Evolutionary conservation across 2,113 vertebrate species (phyloP).

Genomic region (Romanogobio albipinnatus): DNA sequence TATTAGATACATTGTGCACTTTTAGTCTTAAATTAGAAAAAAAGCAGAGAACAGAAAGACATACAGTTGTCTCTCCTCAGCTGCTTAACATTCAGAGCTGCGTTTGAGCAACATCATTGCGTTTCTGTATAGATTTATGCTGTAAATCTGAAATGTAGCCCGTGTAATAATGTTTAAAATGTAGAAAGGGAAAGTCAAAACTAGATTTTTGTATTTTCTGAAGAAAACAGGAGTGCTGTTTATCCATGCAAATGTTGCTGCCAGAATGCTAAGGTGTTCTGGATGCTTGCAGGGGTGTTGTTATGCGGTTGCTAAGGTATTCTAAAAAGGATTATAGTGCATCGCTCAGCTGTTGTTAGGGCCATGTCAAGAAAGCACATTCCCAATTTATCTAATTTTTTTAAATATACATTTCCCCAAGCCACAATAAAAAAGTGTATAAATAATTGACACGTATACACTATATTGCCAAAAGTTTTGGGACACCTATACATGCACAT

Average conservation of each 20-base stretch:
- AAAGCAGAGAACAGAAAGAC: too few relatives aligned
- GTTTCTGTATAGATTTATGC: not conserved
- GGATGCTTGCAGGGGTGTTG: not conserved
- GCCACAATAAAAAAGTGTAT: not conserved
- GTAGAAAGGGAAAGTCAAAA: not conserved
- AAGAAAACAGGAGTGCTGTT: not conserved
- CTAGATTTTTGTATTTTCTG: not conserved
- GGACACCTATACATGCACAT: too few relatives aligned
- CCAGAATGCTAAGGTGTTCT: too few relatives aligned
- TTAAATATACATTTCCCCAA: not conserved
- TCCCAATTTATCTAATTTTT: too few relatives aligned
- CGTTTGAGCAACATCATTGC: not conserved
- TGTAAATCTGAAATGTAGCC: not conserved
- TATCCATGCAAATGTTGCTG: not conserved
- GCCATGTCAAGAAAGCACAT: too few relatives aligned
- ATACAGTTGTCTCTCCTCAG: not conserved
- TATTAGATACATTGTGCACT: too few relatives aligned
- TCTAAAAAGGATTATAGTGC: not conserved
- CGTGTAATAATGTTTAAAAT: conserved; percentile 10
- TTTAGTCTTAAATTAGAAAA: not conserved
- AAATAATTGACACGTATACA: not conserved
- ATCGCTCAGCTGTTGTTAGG: not conserved
- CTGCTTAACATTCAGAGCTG: conserved; percentile 43
- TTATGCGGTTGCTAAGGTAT: not conserved
- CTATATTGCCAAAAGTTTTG: too few relatives aligned